Evolutionary conservation across 30 jellyfish, hydroid and myxozoan species (phyloP).

Genomic region (Turritopsis dohrnii): DNA sequence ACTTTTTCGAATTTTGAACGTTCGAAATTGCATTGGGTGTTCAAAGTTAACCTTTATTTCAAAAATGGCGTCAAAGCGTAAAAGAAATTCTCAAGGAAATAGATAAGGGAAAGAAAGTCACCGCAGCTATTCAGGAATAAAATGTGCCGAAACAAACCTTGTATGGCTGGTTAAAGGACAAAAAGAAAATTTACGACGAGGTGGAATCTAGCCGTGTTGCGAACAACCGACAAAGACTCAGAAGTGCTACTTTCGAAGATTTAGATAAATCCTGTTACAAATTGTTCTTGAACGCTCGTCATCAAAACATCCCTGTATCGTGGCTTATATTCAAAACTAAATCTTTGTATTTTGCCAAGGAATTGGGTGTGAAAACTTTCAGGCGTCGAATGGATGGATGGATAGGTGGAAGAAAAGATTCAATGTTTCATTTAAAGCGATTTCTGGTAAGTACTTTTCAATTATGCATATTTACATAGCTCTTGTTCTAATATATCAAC

Average conservation of each 20-base stretch:
- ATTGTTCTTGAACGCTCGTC: not conserved
- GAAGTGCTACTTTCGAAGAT: not conserved
- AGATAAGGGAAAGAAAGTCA: too few relatives aligned
- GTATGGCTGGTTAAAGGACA: too few relatives aligned
- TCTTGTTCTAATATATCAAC: not conserved
- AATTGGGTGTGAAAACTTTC: not conserved
- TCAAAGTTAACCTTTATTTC: too few relatives aligned
- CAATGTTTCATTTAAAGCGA: not conserved
- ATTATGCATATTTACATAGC: not conserved
- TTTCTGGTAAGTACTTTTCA: not conserved
- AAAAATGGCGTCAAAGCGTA: too few relatives aligned
- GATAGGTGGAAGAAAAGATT: not conserved
- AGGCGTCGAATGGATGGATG: not conserved
- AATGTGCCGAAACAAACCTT: too few relatives aligned
- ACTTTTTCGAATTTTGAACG: too few relatives aligned
- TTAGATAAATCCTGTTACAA: not conserved
- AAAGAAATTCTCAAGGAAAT: too few relatives aligned
- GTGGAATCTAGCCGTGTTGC: not conserved
- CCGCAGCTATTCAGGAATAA: too few relatives aligned
- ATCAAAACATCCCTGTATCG: not conserved
- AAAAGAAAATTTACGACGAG: not conserved
- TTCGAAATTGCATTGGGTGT: too few relatives aligned
- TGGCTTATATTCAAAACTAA: not conserved
- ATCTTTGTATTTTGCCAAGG: not conserved
- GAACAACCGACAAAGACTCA: not conserved